Percentiles rank a stretch among this genome's conserved stretches.
Evolutionary conservation across 23 tunicate genomes (phyloP).

Genomic region (Halocynthia aurantium): DNA sequence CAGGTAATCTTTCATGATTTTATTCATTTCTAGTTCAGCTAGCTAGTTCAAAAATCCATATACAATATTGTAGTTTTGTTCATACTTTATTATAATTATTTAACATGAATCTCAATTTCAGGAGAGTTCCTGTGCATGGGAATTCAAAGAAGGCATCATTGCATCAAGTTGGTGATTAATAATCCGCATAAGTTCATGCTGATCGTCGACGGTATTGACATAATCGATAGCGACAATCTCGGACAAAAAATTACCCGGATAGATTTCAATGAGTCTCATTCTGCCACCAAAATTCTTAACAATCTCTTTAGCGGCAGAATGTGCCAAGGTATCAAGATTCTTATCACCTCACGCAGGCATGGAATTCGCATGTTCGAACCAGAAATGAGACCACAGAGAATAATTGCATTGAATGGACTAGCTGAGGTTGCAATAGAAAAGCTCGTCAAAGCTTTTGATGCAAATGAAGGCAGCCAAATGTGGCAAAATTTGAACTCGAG

Average conservation of each 20-base stretch:
- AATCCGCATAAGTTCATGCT: conserved; percentile 5
- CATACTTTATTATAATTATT: too few relatives aligned
- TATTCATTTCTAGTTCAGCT: too few relatives aligned
- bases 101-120: not conserved
- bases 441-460: not conserved
- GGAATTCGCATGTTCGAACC: not conserved
- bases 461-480: not conserved
- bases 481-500: not conserved
- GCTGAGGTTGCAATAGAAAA: not conserved
- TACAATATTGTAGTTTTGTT: too few relatives aligned
- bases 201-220: not conserved
- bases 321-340: not conserved
- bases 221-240: not conserved
- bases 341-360: not conserved
- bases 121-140: not conserved
- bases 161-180: not conserved
- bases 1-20: too few relatives aligned
- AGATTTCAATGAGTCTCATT: not conserved
- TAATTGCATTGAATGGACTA: conserved; percentile 1
- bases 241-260: not conserved
- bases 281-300: not conserved
- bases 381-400: not conserved
- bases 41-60: too few relatives aligned
- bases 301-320: not conserved
- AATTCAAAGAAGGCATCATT: not conserved